Percentiles rank a stretch among this genome's conserved stretches.
Conservation (phyloP, 2,888 invertebrate genomes). For the Tenthredo distinguenda region DNA sequence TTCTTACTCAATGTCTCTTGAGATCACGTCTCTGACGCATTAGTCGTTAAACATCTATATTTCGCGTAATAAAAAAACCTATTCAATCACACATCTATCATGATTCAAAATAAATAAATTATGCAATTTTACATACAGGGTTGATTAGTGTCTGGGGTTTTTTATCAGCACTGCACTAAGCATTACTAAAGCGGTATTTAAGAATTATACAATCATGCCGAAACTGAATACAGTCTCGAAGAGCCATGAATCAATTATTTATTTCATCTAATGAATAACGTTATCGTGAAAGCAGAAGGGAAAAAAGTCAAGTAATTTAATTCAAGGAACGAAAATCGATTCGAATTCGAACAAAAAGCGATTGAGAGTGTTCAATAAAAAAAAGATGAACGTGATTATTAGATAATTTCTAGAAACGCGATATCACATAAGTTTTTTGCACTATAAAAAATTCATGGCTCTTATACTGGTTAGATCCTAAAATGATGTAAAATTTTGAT, state of each 20-base stretch:
- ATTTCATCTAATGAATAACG: slow-evolving; percentile 8
- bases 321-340: not conserved
- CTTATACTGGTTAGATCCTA: slow-evolving; percentile 38
- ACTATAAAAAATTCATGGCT: slow-evolving; percentile 13
- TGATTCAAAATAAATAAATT: slow-evolving; percentile 65
- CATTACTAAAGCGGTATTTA: slow-evolving; percentile 64
- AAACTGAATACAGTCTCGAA: slow-evolving; percentile 6
- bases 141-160: slow-evolving; percentile 56
- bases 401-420: not conserved
- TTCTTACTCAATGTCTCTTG: slow-evolving; percentile 17
- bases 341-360: not conserved
- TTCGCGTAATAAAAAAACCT: slow-evolving; percentile 58
- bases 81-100: slow-evolving; percentile 63
- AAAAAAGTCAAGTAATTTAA: not conserved
- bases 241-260: not conserved
- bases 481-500: slow-evolving; percentile 25
- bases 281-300: not conserved
- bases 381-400: not conserved
- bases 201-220: slow-evolving; percentile 54
- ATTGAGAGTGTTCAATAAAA: not conserved
- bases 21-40: slow-evolving; percentile 29
- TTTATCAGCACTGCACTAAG: slow-evolving; percentile 62
- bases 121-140: slow-evolving; percentile 48
- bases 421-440: not conserved
- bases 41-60: slow-evolving; percentile 25